Conservation (phyloP, 1,140 invertebrate genomes). For the Bicyclus anynana region DNA sequence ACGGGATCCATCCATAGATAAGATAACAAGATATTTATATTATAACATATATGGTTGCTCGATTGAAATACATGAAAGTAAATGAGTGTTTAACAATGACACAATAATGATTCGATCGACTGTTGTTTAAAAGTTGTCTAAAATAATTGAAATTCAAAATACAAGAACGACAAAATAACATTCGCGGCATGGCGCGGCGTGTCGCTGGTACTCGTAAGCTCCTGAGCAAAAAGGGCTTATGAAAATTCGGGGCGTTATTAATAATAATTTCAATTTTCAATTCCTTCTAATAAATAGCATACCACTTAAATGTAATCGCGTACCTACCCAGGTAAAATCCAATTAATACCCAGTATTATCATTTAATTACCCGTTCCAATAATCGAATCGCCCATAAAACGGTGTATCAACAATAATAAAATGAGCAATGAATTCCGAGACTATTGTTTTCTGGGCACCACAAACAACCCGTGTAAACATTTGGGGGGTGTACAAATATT, state of each 20-base stretch:
- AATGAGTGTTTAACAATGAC: too few relatives aligned
- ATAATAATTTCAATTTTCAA: conserved; percentile 27
- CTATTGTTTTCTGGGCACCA: conserved; percentile 75
- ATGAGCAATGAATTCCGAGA: conserved; percentile 76
- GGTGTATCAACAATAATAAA: conserved; percentile 77
- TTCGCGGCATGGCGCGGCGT: too few relatives aligned
- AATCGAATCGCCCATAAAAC: conserved; percentile 74
- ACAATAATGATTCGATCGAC: too few relatives aligned
- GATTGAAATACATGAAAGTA: too few relatives aligned
- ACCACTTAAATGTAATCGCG: conserved; percentile 49
- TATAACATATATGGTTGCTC: too few relatives aligned
- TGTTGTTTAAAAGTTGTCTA: too few relatives aligned
- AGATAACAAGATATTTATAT: too few relatives aligned
- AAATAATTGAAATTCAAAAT: too few relatives aligned
- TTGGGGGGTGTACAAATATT: conserved; percentile 68
- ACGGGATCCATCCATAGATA: too few relatives aligned
- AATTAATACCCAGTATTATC: conserved; percentile 76
- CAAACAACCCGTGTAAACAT: conserved; percentile 74
- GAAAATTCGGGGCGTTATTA: conserved; percentile 16
- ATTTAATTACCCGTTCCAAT: conserved; percentile 75
- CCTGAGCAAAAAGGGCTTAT: conserved; percentile 6
- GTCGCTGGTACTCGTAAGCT: too few relatives aligned
- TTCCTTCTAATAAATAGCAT: conserved; percentile 44
- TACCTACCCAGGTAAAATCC: conserved; percentile 67
- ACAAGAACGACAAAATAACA: too few relatives aligned